Conservation (phyloP, 2,113 vertebrate species). For the Cichladusa arquata region DNA sequence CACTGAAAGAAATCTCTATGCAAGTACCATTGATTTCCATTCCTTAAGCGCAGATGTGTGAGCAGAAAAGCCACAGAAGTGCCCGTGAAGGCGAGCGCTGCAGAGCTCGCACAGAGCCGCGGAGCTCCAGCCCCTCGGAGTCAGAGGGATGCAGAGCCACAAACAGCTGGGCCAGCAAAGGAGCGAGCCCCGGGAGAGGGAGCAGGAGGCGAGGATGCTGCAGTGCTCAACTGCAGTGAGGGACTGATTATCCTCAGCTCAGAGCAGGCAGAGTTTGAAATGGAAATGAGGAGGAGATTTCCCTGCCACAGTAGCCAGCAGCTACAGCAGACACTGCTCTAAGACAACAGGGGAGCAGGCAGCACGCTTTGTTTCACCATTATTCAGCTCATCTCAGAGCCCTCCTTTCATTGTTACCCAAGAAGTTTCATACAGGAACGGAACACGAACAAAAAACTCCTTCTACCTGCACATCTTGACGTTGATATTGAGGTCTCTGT, state of each 20-base stretch:
- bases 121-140: neutral
- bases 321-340: conserved; percentile 6
- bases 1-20: neutral
- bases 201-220: conserved; percentile 44
- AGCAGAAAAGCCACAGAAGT: neutral
- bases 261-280: conserved; percentile 57
- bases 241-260: neutral
- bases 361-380: conserved; percentile 8
- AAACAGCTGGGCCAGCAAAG: conserved; percentile 44
- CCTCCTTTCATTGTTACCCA: conserved; percentile 35
- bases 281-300: conserved; percentile 46
- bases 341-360: conserved; percentile 46
- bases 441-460: neutral
- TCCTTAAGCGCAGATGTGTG: conserved; percentile 23
- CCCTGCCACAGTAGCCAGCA: conserved; percentile 32
- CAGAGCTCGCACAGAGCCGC: neutral
- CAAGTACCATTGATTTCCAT: neutral
- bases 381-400: conserved; percentile 47
- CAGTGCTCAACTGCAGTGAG: conserved; percentile 51
- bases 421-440: neutral
- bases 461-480: neutral
- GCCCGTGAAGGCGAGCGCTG: neutral
- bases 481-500: neutral
- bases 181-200: conserved; percentile 35
- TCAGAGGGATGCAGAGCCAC: conserved; percentile 34